Conservation (phyloP, 2,888 invertebrate genomes). For the Orthosia gracilis region DNA sequence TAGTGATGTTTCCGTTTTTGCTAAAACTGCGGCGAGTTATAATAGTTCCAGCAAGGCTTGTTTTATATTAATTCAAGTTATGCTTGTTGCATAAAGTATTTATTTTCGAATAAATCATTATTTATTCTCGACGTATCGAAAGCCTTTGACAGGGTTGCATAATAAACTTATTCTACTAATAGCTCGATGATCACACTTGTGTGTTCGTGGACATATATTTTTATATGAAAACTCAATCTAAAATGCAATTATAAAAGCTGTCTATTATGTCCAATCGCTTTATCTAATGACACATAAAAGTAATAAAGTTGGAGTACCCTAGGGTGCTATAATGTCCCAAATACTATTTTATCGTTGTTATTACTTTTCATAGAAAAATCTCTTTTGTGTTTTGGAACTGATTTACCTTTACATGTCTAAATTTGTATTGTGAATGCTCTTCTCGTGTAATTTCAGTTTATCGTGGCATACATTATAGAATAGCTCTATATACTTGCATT, state of each 20-base stretch:
- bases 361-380: slow-evolving; percentile 14
- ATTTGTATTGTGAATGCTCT: neutral
- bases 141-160: neutral
- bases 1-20: slow-evolving; percentile 5
- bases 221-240: neutral
- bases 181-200: neutral
- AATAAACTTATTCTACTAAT: neutral
- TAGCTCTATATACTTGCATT: neutral
- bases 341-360: slow-evolving; percentile 23
- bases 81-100: neutral
- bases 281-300: slow-evolving; percentile 37
- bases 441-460: neutral
- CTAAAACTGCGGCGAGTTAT: neutral
- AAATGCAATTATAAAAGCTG: slow-evolving; percentile 22
- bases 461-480: neutral
- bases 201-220: neutral
- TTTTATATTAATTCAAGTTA: neutral
- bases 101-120: neutral
- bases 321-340: slow-evolving; percentile 8
- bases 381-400: slow-evolving; percentile 4
- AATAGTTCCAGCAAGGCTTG: neutral
- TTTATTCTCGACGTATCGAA: neutral
- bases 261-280: slow-evolving; percentile 22
- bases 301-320: slow-evolving; percentile 27
- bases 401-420: slow-evolving; percentile 13